A percentile compares a stretch with the other conserved stretches of the same genome.
These are phyloP conservation scores for Hyles euphorbiae DNA, from an alignment of 1,140 invertebrate species.

Conservation along the genomic window DNA sequence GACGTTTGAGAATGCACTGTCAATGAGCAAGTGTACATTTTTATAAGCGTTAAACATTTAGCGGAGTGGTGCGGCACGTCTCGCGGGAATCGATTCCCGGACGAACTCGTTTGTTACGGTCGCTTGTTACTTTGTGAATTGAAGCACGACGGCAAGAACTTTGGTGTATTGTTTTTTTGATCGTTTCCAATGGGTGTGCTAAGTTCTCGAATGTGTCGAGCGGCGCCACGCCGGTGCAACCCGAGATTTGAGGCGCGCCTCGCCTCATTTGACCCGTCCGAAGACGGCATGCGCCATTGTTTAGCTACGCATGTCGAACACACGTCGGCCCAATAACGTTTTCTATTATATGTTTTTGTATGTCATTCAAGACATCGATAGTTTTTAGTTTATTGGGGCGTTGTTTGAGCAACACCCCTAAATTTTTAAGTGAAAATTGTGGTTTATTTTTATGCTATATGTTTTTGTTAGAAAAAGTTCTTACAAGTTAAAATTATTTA, in stretches of 20 bases:
- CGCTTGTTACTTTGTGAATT: conserved; percentile 51
- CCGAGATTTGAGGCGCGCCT: conserved; percentile 58
- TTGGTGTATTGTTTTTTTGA: conserved; percentile 53
- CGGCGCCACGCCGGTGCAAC: conserved; percentile 61
- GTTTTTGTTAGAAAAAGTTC: too few relatives aligned
- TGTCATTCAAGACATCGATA: conserved; percentile 7
- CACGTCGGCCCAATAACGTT: conserved; percentile 26
- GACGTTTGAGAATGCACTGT: neutral
- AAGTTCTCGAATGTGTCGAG: conserved; percentile 49
- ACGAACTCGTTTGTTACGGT: conserved; percentile 44
- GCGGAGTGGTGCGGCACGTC: conserved; percentile 6
- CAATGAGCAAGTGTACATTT: neutral
- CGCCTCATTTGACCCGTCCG: conserved; percentile 60
- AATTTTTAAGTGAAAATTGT: too few relatives aligned
- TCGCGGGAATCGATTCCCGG: conserved; percentile 31
- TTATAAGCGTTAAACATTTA: conserved; percentile 7
- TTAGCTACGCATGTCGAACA: conserved; percentile 46
- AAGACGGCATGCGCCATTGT: conserved; percentile 40
- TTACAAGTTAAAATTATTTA: neutral
- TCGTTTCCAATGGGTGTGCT: conserved; percentile 47
- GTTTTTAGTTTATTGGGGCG: neutral
- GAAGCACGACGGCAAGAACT: conserved; percentile 41
- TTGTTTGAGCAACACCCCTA: too few relatives aligned
- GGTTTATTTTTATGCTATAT: too few relatives aligned
- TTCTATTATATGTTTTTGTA: conserved; percentile 13